A percentile compares a stretch with the other conserved stretches of the same genome.
phyloP scores from a whole-genome alignment of 2,888 invertebrate genomes.

The Alitta virens region DNA sequence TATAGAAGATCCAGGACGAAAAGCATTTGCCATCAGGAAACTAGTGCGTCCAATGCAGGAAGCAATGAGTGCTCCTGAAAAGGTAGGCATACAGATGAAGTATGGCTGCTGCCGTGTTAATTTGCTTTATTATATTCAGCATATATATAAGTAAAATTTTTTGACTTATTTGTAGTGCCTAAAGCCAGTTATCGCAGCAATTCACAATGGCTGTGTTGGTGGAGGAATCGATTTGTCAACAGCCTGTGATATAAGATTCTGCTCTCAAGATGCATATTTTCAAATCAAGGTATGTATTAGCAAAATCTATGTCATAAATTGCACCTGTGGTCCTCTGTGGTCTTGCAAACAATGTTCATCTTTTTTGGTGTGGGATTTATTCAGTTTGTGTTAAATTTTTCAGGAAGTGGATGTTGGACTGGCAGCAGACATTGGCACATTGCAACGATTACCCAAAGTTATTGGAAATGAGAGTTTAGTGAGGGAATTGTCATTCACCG shows the following conservation, averaged over 20 bases:
- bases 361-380: too few relatives aligned
- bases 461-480: conserved; percentile 84
- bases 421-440: conserved; percentile 91
- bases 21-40: conserved; percentile 67
- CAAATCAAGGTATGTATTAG: conserved; percentile 74
- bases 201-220: conserved; percentile 88
- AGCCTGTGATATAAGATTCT: conserved; percentile 88
- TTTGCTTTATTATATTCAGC: too few relatives aligned
- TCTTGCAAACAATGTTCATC: too few relatives aligned
- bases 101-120: too few relatives aligned
- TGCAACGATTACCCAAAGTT: conserved; percentile 88
- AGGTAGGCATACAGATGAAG: too few relatives aligned
- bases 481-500: conserved; percentile 85
- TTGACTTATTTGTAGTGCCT: conserved; percentile 64
- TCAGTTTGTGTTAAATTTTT: too few relatives aligned
- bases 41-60: conserved; percentile 73
- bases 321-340: too few relatives aligned
- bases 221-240: conserved; percentile 86
- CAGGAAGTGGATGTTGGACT: conserved; percentile 67
- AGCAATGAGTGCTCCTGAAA: conserved; percentile 76
- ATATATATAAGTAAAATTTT: too few relatives aligned
- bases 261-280: conserved; percentile 85
- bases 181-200: conserved; percentile 86
- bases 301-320: too few relatives aligned
- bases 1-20: conserved; percentile 71